A percentile compares a stretch with the other conserved stretches of the same genome.
Conservation (phyloP, 2,113 vertebrate genomes). For the Caretta caretta region DNA sequence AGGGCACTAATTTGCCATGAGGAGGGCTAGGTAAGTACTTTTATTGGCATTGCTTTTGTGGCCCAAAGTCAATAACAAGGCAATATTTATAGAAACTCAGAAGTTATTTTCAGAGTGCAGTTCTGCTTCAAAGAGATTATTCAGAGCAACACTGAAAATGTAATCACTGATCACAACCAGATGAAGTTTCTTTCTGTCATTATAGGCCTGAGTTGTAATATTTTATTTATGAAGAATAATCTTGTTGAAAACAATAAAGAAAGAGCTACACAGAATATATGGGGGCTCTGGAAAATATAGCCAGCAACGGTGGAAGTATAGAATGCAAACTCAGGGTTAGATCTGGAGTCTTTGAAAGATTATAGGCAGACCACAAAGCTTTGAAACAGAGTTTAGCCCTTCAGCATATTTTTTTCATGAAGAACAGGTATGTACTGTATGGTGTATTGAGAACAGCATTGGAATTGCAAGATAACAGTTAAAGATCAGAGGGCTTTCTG, state of each 20-base stretch:
- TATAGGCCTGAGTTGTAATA: not conserved
- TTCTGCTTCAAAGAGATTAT: conserved; percentile 51
- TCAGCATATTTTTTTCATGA: not conserved
- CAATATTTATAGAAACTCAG: conserved; percentile 60
- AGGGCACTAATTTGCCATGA: conserved; percentile 22
- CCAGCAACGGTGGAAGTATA: not conserved
- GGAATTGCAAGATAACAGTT: too few species aligned
- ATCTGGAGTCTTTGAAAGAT: not conserved
- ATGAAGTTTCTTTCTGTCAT: not conserved
- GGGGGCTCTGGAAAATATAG: not conserved
- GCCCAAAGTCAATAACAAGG: conserved; percentile 64
- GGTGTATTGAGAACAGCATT: too few species aligned
- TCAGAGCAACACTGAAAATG: conserved; percentile 51
- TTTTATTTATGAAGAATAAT: not conserved
- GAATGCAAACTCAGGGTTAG: not conserved
- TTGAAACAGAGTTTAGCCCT: not conserved
- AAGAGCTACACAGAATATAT: not conserved
- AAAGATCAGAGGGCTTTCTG: too few species aligned
- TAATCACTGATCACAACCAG: conserved; percentile 48
- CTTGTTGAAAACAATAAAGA: conserved; percentile 19
- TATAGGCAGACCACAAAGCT: not conserved
- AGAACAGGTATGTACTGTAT: not conserved
- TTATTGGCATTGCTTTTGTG: not conserved
- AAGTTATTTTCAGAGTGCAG: conserved; percentile 46
- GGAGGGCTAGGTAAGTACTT: not conserved